Conservation (phyloP, 2,113 vertebrate species). For the Ursus arctos region DNA sequence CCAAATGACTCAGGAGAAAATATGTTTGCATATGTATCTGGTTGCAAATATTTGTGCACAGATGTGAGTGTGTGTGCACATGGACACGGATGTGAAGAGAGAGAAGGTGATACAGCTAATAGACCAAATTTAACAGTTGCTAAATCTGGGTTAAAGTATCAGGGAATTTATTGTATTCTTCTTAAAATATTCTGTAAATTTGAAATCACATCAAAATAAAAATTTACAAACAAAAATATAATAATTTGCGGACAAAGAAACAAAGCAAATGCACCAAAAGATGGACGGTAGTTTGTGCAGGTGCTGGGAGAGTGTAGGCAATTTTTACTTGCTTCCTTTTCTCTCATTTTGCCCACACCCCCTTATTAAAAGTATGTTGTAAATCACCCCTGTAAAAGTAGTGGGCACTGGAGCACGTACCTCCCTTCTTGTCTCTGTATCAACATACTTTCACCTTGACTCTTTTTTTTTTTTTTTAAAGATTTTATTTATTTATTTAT, state of each 20-base stretch:
- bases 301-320: background rate
- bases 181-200: background rate
- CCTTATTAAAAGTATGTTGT: background rate
- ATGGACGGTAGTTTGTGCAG: background rate
- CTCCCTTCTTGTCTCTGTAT: background rate
- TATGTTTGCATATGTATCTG: background rate
- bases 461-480: no score
- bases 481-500: no score
- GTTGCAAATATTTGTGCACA: background rate
- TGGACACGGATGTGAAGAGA: background rate
- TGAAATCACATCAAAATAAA: background rate
- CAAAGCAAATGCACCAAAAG: background rate
- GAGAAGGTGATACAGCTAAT: background rate
- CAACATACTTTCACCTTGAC: background rate
- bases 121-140: background rate
- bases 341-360: background rate
- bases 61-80: background rate
- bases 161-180: background rate
- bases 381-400: background rate
- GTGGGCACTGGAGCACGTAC: rapidly evolving
- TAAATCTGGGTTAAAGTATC: background rate
- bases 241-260: background rate
- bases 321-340: background rate
- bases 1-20: background rate
- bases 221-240: background rate